These are phyloP conservation scores for Sebastes itinus DNA, from an alignment of 2,797 vertebrate species.

Conservation along the genomic window DNA sequence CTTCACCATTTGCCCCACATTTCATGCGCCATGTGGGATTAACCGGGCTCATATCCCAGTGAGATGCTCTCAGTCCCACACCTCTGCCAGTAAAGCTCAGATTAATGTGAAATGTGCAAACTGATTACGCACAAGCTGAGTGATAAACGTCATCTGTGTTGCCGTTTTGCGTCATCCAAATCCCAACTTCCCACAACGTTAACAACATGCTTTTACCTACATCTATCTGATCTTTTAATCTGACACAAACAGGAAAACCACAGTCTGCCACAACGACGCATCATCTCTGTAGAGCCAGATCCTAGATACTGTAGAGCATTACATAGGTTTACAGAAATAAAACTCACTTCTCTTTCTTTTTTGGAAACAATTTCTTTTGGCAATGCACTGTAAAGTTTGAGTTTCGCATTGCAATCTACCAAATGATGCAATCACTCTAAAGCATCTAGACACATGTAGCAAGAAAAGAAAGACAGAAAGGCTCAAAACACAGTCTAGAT, in stretches of 20 bases:
- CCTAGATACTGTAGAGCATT: neutral
- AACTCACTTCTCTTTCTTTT: neutral
- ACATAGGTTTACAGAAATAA: neutral
- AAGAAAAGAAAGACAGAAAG: neutral
- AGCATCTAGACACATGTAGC: neutral
- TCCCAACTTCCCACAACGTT: conserved; percentile 25
- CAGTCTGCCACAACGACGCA: neutral
- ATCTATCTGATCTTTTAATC: conserved; percentile 48
- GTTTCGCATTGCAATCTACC: neutral
- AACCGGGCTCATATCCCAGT: conserved; percentile 30
- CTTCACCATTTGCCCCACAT: conserved; percentile 17
- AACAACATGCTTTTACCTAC: conserved; percentile 18
- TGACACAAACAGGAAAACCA: conserved; percentile 11
- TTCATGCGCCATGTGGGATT: conserved; percentile 50
- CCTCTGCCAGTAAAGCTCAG: conserved; percentile 51
- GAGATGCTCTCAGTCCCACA: conserved; percentile 43
- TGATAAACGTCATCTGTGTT: conserved; percentile 10
- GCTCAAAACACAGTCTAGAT: neutral
- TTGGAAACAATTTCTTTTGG: neutral
- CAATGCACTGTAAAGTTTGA: neutral
- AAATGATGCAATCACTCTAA: neutral
- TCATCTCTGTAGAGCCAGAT: conserved; percentile 18
- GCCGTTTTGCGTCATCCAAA: conserved; percentile 46
- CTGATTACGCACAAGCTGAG: conserved; percentile 33
- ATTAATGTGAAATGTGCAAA: conserved; percentile 56